These are phyloP conservation scores for Troides oblongomaculatus DNA, from an alignment of 2,888 invertebrate species.

Conservation along the genomic window DNA sequence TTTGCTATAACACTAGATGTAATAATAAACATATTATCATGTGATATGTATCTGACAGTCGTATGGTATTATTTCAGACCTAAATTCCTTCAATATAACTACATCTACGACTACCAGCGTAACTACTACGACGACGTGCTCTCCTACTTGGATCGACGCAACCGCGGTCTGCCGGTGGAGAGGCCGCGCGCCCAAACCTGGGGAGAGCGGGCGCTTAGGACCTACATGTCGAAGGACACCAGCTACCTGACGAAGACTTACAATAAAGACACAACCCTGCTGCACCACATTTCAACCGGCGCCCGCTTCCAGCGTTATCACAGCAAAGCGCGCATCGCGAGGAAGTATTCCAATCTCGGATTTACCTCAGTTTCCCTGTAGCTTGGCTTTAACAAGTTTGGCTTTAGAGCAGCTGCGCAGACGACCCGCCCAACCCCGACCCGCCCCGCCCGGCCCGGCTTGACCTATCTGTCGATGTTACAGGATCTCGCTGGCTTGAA, in stretches of 20 bases:
- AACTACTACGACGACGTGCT: slow-evolving; percentile 94
- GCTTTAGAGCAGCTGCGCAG: slow-evolving; percentile 70
- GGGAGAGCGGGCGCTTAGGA: slow-evolving; percentile 89
- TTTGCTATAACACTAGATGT: no score
- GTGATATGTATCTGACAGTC: no score
- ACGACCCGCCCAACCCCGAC: slow-evolving; percentile 35
- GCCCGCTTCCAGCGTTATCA: slow-evolving; percentile 87
- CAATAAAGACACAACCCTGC: slow-evolving; percentile 80
- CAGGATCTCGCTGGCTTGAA: slow-evolving; percentile 74
- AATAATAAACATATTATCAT: no score
- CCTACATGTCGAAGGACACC: slow-evolving; percentile 83
- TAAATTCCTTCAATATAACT: slow-evolving; percentile 89
- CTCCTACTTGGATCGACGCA: slow-evolving; percentile 88
- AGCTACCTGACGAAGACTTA: slow-evolving; percentile 85
- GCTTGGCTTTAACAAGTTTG: slow-evolving; percentile 71
- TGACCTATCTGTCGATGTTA: slow-evolving; percentile 74
- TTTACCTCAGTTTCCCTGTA: slow-evolving; percentile 75
- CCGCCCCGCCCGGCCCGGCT: slow-evolving; percentile 53
- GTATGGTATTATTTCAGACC: slow-evolving; percentile 77
- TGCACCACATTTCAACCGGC: slow-evolving; percentile 82
- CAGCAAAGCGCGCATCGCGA: slow-evolving; percentile 86
- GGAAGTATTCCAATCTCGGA: slow-evolving; percentile 83
- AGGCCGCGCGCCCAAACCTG: slow-evolving; percentile 90
- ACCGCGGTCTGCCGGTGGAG: slow-evolving; percentile 84
- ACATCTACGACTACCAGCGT: slow-evolving; percentile 90